Evolutionary conservation across 2,113 vertebrate genomes (phyloP).

Genomic region (Okapia johnstoni): DNA sequence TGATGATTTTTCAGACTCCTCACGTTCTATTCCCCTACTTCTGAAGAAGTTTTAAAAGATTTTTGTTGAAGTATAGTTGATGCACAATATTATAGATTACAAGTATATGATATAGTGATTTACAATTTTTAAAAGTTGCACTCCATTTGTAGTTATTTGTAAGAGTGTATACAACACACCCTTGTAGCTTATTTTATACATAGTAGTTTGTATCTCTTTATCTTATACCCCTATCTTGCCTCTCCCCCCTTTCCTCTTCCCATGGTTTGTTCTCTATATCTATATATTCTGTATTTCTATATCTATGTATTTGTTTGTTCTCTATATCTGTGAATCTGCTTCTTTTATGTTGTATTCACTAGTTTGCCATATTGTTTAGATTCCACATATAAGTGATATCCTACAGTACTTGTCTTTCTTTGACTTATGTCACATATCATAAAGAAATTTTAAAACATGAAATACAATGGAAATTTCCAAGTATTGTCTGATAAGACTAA

Average conservation of each 20-base stretch:
- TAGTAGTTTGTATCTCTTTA: neutral
- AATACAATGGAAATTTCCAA: neutral
- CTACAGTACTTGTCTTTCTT: neutral
- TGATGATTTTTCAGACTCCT: neutral
- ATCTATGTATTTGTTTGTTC: neutral
- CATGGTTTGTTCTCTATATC: neutral
- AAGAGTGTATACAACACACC: neutral
- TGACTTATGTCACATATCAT: neutral
- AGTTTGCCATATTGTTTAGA: neutral
- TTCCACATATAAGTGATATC: neutral
- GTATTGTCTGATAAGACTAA: neutral
- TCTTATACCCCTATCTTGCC: neutral
- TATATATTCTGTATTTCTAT: neutral
- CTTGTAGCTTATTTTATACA: neutral
- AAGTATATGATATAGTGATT: neutral
- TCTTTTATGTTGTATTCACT: neutral
- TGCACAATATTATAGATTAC: neutral
- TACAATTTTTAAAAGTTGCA: neutral
- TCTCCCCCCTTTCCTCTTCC: neutral
- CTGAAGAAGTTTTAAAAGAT: neutral
- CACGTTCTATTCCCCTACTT: neutral
- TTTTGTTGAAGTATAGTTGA: neutral
- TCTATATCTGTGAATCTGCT: neutral
- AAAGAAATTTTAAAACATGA: neutral
- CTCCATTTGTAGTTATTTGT: neutral